Evolutionary conservation across 2,113 vertebrate genomes (phyloP), one percentile per base, ranked within the genome.

Genomic region (Uropsilus gracilis): DNA sequence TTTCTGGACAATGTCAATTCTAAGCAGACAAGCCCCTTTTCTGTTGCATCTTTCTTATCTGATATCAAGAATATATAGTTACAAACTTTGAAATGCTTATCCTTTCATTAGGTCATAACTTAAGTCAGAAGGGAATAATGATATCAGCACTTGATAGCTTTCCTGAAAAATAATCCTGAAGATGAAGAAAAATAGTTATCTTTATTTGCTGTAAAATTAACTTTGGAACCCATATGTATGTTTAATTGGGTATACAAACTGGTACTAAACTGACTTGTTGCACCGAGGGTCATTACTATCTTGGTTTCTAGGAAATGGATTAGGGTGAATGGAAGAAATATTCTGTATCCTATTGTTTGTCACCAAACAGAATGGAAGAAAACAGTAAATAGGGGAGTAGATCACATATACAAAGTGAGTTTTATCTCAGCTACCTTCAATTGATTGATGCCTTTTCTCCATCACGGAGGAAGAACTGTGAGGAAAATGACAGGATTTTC

Each of bases 361-460:
- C 18, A 6, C 37, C 57, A 82, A 12, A 28, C n/a, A 57, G 7
- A 1, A 5, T 64, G 42, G 17, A 73, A 26, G 10, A 11, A 80
- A 30, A 24, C 28, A 61, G 1, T 2, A 26, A 83, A 20, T 2
- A 18, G 6, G 14, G 34, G 73, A 48, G 5, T 34, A 10, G 17
- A 2, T 16, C 53, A n/a, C 42, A 59, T 1, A 1, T 22, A 26
- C 0, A 17, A 63, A 63, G 26, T 24, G 32, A 46, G 30, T 8
- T n/a, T 46, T n/a, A 39, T 10, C 8, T 3, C 24, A 37, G 18
- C 4, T 13, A 5, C 22, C 5, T 28, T 5, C 14, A 44, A 0
- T 2, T 6, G 37, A 18, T 26, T n/a, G 2, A 44, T 5, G 8
- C 24, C 1, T 5, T 7, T 83, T 68, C 20, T 11, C 1, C n/a